These are phyloP conservation scores for Cynaeus angustus DNA, from an alignment of 2,888 invertebrate species.

Conservation along the genomic window DNA sequence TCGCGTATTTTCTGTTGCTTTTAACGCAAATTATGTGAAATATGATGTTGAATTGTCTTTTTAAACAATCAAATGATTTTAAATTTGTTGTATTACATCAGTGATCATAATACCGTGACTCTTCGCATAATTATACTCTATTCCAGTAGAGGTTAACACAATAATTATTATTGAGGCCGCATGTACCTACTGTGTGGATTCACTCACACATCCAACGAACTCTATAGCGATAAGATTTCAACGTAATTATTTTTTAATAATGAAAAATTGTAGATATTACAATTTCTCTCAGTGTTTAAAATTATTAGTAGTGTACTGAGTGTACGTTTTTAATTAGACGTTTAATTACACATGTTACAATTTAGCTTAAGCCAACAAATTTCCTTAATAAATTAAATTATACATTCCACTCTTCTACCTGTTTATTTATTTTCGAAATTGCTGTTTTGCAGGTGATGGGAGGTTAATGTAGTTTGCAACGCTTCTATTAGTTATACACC, in stretches of 20 bases:
- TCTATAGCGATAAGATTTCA: no score
- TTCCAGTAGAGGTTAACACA: constrained; percentile 40
- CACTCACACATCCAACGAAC: not conserved
- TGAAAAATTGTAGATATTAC: no score
- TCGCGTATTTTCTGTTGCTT: constrained; percentile 37
- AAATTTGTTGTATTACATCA: constrained; percentile 45
- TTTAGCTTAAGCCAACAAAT: no score
- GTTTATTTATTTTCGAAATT: constrained; percentile 15
- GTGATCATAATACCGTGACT: constrained; percentile 48
- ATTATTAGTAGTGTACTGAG: no score
- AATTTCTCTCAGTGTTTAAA: no score
- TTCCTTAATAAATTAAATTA: no score
- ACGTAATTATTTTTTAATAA: no score
- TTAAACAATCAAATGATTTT: constrained; percentile 36
- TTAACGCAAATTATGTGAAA: constrained; percentile 38
- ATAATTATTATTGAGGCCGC: constrained; percentile 13
- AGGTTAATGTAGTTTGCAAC: constrained; percentile 6
- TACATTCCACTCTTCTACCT: no score
- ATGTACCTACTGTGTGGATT: not conserved
- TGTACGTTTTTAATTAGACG: no score
- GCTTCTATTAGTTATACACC: constrained; percentile 12
- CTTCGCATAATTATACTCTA: constrained; percentile 42
- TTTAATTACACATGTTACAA: no score
- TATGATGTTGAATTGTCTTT: constrained; percentile 34
- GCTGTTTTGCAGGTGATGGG: not conserved